Evolutionary conservation across 2,888 invertebrate genomes (phyloP), one percentile per base, ranked within the genome.

Genomic region (Cerastoderma edule): DNA sequence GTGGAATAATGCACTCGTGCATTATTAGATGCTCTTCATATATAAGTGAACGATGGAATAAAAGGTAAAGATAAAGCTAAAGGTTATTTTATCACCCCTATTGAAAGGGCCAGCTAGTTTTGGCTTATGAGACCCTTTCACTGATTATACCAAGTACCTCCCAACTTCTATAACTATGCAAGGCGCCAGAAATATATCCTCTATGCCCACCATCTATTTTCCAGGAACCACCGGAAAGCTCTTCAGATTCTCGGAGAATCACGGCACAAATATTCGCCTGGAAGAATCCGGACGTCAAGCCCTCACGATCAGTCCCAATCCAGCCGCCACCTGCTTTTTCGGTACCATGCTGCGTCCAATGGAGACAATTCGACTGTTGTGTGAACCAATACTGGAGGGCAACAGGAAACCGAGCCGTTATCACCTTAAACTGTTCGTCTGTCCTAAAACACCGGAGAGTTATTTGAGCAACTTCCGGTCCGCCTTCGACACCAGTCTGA

Each of bases 281-380:
- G 71, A 64, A 24, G 53, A 67, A 6, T 35, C 44, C 30, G 44
- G 50, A 19, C n/a, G 22, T 10, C 22, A 28, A 13, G 71, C 75
- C 13, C 22, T 33, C 22, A 63, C 67, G 6, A 16, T 70, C 10
- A 53, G 33, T 8, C 27, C 28, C 24, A 71, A 67, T 22, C 75
- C 75, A 6, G 70, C 75, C 2, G 60, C 75, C 2, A 22, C 53
- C 19, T 75, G 75, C 48, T 75, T 67, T 63, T 50, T 70, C 4
- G 57, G 50, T 16, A 35, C 33, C 0, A 30, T 22, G 13, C 28
- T 70, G n/a, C 24, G 13, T 1, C 24, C 66, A n/a, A 71, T 70
- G 16, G 67, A 71, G 24, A 50, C 63, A 44, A 6, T 75, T 8
- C 4, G 32, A 3, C 32, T 75, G 4, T 39, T 35, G 2, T 75